A percentile compares a stretch with the other conserved stretches of the same genome.
Conservation (phyloP, 2,113 vertebrate species). For the Sciurus niger region DNA sequence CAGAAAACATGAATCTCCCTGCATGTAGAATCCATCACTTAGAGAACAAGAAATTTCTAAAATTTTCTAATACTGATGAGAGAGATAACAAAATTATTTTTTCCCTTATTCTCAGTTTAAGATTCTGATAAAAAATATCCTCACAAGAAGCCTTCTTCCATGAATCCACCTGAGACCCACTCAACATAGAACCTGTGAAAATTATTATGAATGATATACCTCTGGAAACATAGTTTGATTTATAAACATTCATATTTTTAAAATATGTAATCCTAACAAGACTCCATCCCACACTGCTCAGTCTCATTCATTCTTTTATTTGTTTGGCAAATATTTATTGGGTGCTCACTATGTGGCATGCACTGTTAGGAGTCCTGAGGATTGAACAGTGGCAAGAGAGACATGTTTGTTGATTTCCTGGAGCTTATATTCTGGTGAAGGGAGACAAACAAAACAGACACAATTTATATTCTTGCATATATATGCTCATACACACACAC, state of each 20-base stretch:
- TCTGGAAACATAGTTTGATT: background rate
- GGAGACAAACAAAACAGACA: background rate
- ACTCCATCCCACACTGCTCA: background rate
- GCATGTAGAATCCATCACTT: background rate
- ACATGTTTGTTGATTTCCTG: background rate
- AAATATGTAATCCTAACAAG: background rate
- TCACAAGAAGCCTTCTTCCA: background rate
- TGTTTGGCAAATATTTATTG: background rate
- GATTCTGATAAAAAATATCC: constrained; percentile 1
- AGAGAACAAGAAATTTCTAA: background rate
- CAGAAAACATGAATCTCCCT: background rate
- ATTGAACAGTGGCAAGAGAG: background rate
- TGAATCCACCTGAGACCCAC: background rate
- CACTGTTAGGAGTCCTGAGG: background rate
- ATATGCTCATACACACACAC: background rate
- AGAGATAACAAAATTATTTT: background rate
- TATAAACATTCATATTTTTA: background rate
- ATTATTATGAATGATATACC: background rate
- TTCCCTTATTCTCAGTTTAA: background rate
- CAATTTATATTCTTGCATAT: background rate
- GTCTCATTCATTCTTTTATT: background rate
- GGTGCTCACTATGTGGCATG: background rate
- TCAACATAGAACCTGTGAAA: background rate
- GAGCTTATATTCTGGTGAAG: background rate
- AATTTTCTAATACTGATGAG: background rate